Evolutionary conservation across 30 jellyfish, hydroid and myxozoan genomes (phyloP).

Genomic region (Morbakka virulenta): DNA sequence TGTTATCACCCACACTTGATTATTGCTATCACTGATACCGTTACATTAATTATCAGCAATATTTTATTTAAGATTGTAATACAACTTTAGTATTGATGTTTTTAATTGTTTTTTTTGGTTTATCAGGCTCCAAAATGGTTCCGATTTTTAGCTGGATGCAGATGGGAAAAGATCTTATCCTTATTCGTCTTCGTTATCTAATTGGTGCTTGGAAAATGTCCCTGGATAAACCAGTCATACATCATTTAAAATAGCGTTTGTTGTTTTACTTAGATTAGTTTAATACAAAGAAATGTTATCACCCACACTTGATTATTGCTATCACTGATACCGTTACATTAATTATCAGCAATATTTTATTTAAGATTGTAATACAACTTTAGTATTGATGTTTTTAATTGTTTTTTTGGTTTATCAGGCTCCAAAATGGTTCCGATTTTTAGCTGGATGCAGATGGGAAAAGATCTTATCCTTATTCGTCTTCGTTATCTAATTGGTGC

Average conservation of each 20-base stretch:
- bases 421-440: constrained; percentile 95
- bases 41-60: neutral
- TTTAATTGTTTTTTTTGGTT: neutral
- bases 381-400: neutral
- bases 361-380: neutral
- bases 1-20: too few species aligned
- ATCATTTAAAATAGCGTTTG: too few species aligned
- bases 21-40: neutral
- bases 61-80: neutral
- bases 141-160: constrained; percentile 96
- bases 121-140: constrained; percentile 96
- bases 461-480: constrained; percentile 81
- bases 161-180: constrained; percentile 97
- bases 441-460: constrained; percentile 98
- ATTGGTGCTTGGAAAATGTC: too few species aligned
- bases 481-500: too few species aligned
- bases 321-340: neutral
- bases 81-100: neutral
- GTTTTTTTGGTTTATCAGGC: too few species aligned
- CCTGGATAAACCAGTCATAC: too few species aligned
- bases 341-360: neutral
- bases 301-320: too few species aligned
- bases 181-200: too few species aligned
- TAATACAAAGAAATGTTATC: too few species aligned
- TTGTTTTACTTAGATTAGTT: too few species aligned